A percentile compares a stretch with the other conserved stretches of the same genome.
Conservation (phyloP, 2,888 invertebrate genomes). For the Holacanthella duospinosa region DNA sequence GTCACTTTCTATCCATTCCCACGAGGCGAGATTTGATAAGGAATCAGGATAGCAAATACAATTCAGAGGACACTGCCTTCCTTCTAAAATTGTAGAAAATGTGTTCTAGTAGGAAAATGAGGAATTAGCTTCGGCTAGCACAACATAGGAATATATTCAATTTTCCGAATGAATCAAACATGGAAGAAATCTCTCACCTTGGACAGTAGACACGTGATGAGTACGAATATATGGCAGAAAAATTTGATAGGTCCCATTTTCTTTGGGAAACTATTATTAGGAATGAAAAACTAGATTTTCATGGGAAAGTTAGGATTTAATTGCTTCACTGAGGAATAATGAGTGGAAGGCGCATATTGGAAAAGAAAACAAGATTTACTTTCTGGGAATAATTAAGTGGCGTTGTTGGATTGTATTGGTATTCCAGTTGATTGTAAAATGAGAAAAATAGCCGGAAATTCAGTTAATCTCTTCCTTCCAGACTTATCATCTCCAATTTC, state of each 20-base stretch:
- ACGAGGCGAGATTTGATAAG: constrained; percentile 29
- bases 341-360: no score
- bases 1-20: constrained; percentile 33
- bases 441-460: constrained; percentile 12
- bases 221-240: not conserved
- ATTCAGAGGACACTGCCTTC: constrained; percentile 31
- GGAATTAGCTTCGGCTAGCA: no score
- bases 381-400: not conserved
- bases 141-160: no score
- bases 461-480: constrained; percentile 12
- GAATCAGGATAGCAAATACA: constrained; percentile 34
- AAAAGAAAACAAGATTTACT: no score
- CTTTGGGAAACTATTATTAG: not conserved
- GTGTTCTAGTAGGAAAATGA: no score
- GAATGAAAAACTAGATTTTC: not conserved
- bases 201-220: not conserved
- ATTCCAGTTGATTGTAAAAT: not conserved
- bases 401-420: not conserved
- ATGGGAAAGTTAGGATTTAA: no score
- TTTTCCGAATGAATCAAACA: no score
- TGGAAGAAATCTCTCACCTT: constrained; percentile 3
- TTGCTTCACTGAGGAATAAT: no score
- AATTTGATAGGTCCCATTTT: not conserved
- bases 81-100: not conserved
- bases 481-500: constrained; percentile 10